Conservation (phyloP, 2,113 vertebrate species). For the Pollachius pollachius region DNA sequence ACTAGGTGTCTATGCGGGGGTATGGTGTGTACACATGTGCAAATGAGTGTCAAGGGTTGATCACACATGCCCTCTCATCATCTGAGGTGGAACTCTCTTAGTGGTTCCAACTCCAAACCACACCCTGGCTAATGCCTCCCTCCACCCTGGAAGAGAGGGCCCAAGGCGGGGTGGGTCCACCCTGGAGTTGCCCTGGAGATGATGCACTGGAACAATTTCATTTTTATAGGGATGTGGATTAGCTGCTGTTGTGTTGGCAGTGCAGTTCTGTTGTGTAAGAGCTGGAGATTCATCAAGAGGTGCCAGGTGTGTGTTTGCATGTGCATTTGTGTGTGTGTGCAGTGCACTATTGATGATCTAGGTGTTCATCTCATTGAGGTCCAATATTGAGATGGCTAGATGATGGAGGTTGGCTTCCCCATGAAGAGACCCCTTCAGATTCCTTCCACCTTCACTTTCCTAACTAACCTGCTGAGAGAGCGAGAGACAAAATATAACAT, state of each 20-base stretch:
- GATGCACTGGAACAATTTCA: not conserved
- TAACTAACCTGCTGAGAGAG: conserved; percentile 7
- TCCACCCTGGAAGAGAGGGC: not conserved
- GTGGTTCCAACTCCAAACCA: conserved; percentile 5
- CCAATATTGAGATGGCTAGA: not conserved
- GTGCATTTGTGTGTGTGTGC: too few species aligned
- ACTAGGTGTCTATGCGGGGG: conserved; percentile 11
- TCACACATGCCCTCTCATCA: conserved; percentile 23
- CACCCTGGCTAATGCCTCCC: not conserved
- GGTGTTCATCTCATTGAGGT: not conserved
- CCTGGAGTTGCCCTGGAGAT: not conserved
- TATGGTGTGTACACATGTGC: conserved; percentile 24
- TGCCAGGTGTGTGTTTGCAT: not conserved
- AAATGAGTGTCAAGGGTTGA: conserved; percentile 9
- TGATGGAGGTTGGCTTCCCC: conserved; percentile 41
- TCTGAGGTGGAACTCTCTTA: conserved; percentile 11
- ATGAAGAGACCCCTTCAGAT: conserved; percentile 26
- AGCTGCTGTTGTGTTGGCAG: too few species aligned
- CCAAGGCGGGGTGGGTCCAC: not conserved
- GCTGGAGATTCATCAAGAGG: not conserved
- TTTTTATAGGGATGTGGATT: not conserved
- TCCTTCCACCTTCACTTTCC: not conserved
- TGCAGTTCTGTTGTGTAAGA: too few species aligned
- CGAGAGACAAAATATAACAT: conserved; percentile 31
- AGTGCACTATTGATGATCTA: not conserved